Base-by-base conservation (phyloP, 2,797 vertebrate genomes). In the Clarias fuscus region DNA sequence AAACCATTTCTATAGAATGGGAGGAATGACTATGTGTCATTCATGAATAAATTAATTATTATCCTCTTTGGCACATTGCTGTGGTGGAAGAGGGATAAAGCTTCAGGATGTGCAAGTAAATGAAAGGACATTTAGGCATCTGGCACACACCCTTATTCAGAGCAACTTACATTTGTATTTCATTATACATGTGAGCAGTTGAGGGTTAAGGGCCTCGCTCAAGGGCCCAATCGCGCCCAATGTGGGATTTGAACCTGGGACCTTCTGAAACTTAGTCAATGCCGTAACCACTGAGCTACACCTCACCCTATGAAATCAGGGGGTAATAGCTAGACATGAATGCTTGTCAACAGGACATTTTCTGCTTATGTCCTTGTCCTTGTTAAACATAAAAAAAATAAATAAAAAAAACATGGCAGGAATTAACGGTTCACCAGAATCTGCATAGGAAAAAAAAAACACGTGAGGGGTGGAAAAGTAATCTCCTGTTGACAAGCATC, bases 401-500 rank as follows among this genome's bases (percentile, higher is more conserved):
- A 75, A 53, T 0, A 27, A 2, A 53, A 48, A 14, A 2, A 58
- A 2, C 53, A 13, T 33, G 27, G 48, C 20, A 83, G 11, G 48
- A 70, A 83, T 37, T 6, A 30, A 14, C 56, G 5, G 5, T 58
- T 59, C 30, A 33, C 18, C 62, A 67, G 62, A 58, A 24, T 59
- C 15, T 30, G 59, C 22, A 61, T 43, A 67, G 77, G 72, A 43
- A 64, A 10, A 40, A 24, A 73, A 79, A 88, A 65, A 53, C 37
- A 58, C 53, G 20, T 4, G 11, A 5, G 24, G 24, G 37, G 37
- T 15, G 7, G 17, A 64, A 37, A 78, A 72, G 81, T 84, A 71
- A 88, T 85, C 73, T 85, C 73, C 68, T 82, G 84, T 76, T 84
- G 84, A 77, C 84, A 82, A 86, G 86, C 87, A 84, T 87, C 87